These are phyloP conservation scores for Aspiorhynchus laticeps DNA, from an alignment of 2,113 vertebrate species.

Conservation along the genomic window DNA sequence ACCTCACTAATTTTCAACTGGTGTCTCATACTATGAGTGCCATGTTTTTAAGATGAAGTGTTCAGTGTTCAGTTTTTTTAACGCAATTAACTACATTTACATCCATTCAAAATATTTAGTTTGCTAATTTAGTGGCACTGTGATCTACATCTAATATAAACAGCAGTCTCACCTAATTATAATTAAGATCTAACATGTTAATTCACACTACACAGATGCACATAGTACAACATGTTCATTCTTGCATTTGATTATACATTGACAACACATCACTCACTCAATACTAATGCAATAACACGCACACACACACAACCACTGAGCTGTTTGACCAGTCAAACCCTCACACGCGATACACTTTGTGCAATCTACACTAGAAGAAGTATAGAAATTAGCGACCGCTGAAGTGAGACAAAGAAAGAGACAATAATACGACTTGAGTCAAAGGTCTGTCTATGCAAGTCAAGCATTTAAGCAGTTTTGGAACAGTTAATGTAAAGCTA, in stretches of 20 bases:
- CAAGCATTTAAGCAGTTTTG: neutral
- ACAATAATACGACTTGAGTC: neutral
- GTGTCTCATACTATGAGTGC: neutral
- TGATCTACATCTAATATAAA: neutral
- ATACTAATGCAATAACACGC: slow-evolving; percentile 1
- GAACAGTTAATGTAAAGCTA: neutral
- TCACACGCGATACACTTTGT: slow-evolving; percentile 60
- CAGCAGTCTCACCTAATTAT: neutral
- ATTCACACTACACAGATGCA: neutral
- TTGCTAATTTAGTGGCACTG: neutral
- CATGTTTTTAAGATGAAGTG: neutral
- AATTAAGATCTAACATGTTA: neutral
- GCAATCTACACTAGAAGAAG: slow-evolving; percentile 43
- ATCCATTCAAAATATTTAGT: neutral
- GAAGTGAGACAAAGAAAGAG: neutral
- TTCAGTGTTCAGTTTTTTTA: neutral
- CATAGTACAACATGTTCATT: neutral
- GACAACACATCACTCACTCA: neutral
- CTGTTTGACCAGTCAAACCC: slow-evolving; percentile 62
- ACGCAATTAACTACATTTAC: neutral
- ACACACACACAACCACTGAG: neutral
- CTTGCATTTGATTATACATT: neutral
- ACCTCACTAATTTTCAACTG: neutral
- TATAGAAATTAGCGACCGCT: neutral
- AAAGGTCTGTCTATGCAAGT: neutral